Percentiles rank a stretch among this genome's conserved stretches.
phyloP scores from a whole-genome alignment of 2,888 invertebrate species.

The Polydrusus tereticollis region DNA sequence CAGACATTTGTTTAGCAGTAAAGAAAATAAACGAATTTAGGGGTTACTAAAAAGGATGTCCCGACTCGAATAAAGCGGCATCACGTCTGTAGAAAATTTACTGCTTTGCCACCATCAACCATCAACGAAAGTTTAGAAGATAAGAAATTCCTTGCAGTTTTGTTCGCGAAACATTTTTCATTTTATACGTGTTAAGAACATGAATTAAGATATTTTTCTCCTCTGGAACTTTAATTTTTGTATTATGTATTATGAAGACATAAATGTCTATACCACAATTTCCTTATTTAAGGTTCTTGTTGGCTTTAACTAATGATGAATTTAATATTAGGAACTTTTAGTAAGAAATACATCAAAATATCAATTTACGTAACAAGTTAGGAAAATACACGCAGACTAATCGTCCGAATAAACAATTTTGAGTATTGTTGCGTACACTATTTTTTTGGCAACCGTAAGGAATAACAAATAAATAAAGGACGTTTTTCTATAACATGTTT shows the following conservation, averaged over 20 bases:
- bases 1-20: constrained; percentile 52
- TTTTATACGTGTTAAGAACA: constrained; percentile 43
- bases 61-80: constrained; percentile 56
- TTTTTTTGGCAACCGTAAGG: too few relatives aligned
- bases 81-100: constrained; percentile 56
- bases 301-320: background rate
- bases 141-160: constrained; percentile 43
- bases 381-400: too few relatives aligned
- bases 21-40: constrained; percentile 51
- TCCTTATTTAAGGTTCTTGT: background rate
- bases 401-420: too few relatives aligned
- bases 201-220: constrained; percentile 36
- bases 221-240: constrained; percentile 5
- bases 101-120: constrained; percentile 50
- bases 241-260: background rate
- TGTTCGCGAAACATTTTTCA: constrained; percentile 39
- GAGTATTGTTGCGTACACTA: too few relatives aligned
- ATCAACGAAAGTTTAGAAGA: constrained; percentile 35
- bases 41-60: constrained; percentile 55
- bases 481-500: too few relatives aligned
- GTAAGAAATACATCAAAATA: too few relatives aligned
- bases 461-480: too few relatives aligned
- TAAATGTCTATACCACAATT: background rate
- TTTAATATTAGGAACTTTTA: too few relatives aligned
- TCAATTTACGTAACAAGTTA: too few relatives aligned